These are phyloP conservation scores for Dynastes tityus DNA, from an alignment of 2,888 invertebrate genomes.

Conservation along the genomic window DNA sequence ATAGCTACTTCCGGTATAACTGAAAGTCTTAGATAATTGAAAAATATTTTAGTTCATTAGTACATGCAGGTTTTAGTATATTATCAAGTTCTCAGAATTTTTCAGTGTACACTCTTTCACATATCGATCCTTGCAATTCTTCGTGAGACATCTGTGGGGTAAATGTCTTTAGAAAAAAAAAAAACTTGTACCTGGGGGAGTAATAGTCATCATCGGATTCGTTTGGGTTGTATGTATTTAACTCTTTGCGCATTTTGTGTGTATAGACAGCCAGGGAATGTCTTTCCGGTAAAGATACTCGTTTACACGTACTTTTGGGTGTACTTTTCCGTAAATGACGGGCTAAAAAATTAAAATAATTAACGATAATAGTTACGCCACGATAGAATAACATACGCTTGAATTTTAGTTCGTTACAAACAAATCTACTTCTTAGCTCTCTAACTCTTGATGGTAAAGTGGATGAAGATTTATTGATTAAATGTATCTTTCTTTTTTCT, in stretches of 20 bases:
- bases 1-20: no score
- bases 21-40: no score
- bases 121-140: no score
- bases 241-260: constrained; percentile 65
- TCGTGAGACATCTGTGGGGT: no score
- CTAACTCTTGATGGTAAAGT: constrained; percentile 59
- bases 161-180: no score
- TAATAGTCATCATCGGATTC: constrained; percentile 66
- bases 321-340: constrained; percentile 57
- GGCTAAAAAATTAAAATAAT: constrained; percentile 56
- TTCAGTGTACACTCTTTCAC: no score
- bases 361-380: constrained; percentile 9
- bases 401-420: constrained; percentile 59
- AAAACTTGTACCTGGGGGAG: constrained; percentile 55
- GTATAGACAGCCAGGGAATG: constrained; percentile 63
- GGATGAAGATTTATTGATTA: constrained; percentile 52
- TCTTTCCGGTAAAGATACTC: constrained; percentile 61
- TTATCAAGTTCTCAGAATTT: no score
- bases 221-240: constrained; percentile 61
- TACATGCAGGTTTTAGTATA: no score
- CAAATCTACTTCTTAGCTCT: constrained; percentile 65
- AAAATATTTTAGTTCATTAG: no score
- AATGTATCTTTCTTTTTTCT: constrained; percentile 58
- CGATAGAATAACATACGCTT: constrained; percentile 52
- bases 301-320: constrained; percentile 57